Evolutionary conservation across 2,888 invertebrate species (phyloP).

Genomic region (Mythimna ferrago): DNA sequence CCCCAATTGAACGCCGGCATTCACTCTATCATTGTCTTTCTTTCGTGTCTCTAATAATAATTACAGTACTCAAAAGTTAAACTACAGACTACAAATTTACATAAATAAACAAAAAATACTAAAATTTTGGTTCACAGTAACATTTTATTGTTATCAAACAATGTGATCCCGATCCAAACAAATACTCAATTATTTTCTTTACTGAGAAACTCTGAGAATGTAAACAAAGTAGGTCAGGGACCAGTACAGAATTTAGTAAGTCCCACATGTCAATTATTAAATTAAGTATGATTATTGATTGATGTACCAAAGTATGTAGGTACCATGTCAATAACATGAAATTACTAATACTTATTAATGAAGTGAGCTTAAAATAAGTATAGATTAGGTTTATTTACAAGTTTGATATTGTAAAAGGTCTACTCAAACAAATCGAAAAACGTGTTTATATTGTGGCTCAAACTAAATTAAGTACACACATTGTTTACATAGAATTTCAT

Average conservation of each 20-base stretch:
- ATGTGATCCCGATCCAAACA: no score
- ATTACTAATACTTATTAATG: not conserved
- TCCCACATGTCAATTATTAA: not conserved
- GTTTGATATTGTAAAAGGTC: not conserved
- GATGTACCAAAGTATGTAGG: not conserved
- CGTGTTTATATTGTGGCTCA: conserved; percentile 25
- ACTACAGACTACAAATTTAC: no score
- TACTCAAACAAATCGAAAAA: conserved; percentile 12
- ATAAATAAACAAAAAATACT: no score
- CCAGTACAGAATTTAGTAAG: not conserved
- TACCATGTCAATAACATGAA: not conserved
- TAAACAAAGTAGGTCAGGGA: not conserved
- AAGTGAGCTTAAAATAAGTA: not conserved
- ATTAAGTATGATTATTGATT: no score
- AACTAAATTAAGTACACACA: not conserved
- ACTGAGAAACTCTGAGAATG: not conserved
- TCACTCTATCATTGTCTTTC: no score
- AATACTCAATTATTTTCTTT: not conserved
- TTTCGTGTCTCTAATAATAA: no score
- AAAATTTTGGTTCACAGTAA: not conserved
- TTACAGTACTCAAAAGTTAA: no score
- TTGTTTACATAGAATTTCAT: conserved; percentile 1
- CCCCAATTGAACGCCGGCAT: no score
- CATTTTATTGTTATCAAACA: conserved; percentile 21
- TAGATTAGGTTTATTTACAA: not conserved